phyloP scores from a whole-genome alignment of 2,113 vertebrate species.

The Gymnobelideus leadbeateri region DNA sequence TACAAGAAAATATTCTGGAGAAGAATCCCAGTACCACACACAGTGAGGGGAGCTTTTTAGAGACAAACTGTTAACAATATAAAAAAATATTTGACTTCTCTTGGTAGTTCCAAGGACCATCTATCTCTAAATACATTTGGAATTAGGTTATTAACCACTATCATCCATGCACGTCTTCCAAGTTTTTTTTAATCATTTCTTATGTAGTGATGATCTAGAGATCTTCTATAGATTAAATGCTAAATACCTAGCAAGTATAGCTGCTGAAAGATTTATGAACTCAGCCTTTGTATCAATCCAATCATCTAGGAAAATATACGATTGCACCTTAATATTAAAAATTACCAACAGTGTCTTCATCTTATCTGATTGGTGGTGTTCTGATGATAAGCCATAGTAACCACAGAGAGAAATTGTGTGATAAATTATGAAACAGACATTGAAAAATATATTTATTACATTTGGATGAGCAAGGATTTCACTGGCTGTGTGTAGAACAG shows the following conservation, averaged over 20 bases:
- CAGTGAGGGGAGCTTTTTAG: background rate
- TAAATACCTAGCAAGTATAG: slow-evolving; percentile 65
- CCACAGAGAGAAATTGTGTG: slow-evolving; percentile 66
- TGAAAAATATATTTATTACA: slow-evolving; percentile 67
- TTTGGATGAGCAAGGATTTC: slow-evolving; percentile 57
- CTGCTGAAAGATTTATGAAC: slow-evolving; percentile 67
- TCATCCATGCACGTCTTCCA: slow-evolving; percentile 38
- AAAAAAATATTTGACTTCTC: slow-evolving; percentile 15
- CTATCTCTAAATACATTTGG: slow-evolving; percentile 43
- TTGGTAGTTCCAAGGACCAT: slow-evolving; percentile 19
- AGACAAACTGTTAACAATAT: slow-evolving; percentile 15
- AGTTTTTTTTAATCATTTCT: slow-evolving; percentile 60
- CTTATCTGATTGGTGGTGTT: slow-evolving; percentile 51
- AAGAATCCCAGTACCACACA: background rate
- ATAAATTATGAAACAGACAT: slow-evolving; percentile 73
- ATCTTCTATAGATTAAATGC: slow-evolving; percentile 72
- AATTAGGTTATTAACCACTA: slow-evolving; percentile 57
- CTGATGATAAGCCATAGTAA: slow-evolving; percentile 69
- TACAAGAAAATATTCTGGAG: background rate
- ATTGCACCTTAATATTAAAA: slow-evolving; percentile 74
- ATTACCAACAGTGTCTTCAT: slow-evolving; percentile 63
- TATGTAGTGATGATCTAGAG: slow-evolving; percentile 41
- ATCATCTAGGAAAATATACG: slow-evolving; percentile 72
- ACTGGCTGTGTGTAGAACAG: background rate
- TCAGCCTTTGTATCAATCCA: slow-evolving; percentile 65